Conservation (phyloP, 2,113 vertebrate species). For the Pogonocichla stellata region DNA sequence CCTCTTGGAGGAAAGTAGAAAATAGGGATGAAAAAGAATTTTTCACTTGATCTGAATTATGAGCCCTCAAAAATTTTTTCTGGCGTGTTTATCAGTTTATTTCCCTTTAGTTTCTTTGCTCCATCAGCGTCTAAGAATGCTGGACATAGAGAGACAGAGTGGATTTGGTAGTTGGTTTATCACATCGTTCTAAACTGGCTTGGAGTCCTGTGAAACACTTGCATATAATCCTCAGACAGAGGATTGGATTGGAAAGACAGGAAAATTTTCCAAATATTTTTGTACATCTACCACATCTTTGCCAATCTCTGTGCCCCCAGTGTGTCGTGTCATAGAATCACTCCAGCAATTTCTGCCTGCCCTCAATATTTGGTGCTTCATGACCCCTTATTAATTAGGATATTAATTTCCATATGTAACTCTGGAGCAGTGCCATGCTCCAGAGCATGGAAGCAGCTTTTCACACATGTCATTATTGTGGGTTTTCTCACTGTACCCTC, state of each 20-base stretch:
- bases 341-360: slow-evolving; percentile 21
- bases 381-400: slow-evolving; percentile 43
- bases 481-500: not conserved
- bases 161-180: slow-evolving; percentile 46
- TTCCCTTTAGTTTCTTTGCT: not conserved
- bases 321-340: not conserved
- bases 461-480: not conserved
- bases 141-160: not conserved
- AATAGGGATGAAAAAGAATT: not conserved
- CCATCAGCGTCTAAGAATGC: slow-evolving; percentile 44
- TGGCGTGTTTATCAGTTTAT: slow-evolving; percentile 9
- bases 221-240: not conserved
- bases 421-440: slow-evolving; percentile 21
- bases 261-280: slow-evolving; percentile 11
- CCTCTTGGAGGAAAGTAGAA: not conserved
- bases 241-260: not conserved
- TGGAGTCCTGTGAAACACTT: not conserved
- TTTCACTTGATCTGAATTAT: not conserved
- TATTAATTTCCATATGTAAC: slow-evolving; percentile 56
- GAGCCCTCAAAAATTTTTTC: not conserved
- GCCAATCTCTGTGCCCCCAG: not conserved
- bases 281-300: not conserved
- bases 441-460: not conserved
- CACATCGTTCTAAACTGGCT: not conserved
- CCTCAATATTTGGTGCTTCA: slow-evolving; percentile 13